These are phyloP conservation scores for Patella depressa DNA, from an alignment of 2,888 invertebrate genomes.

Conservation along the genomic window DNA sequence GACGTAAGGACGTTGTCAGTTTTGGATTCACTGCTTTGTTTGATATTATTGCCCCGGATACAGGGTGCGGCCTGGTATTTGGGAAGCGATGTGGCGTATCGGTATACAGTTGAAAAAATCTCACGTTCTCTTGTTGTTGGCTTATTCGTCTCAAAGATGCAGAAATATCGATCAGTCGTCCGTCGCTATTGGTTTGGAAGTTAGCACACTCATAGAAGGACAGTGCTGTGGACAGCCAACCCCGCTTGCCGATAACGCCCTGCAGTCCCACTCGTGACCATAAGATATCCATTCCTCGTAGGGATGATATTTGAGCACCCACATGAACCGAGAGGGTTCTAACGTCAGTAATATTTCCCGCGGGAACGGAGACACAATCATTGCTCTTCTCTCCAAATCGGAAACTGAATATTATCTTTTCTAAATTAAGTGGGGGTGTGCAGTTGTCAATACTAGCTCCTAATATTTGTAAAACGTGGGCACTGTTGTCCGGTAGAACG, in stretches of 20 bases:
- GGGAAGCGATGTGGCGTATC: no score
- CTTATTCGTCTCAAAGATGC: not conserved
- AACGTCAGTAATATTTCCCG: not conserved
- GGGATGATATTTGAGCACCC: no score
- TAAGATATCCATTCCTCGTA: not conserved
- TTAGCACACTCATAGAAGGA: not conserved
- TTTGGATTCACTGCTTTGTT: no score
- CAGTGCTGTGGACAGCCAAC: not conserved
- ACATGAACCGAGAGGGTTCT: not conserved
- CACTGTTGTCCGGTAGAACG: not conserved
- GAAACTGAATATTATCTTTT: not conserved
- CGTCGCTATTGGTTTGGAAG: not conserved
- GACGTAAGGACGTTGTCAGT: not conserved
- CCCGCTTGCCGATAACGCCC: not conserved
- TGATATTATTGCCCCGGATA: no score
- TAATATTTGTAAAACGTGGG: not conserved
- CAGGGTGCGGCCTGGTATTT: no score
- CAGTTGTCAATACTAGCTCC: not conserved
- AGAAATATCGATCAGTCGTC: not conserved
- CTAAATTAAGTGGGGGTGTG: not conserved
- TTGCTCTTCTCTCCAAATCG: not conserved
- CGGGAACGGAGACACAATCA: not conserved
- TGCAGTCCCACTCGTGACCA: not conserved
- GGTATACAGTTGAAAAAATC: no score
- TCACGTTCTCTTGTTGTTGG: not conserved